These are phyloP conservation scores for Suncus etruscus DNA, from an alignment of 2,113 vertebrate genomes.

Conservation along the genomic window DNA sequence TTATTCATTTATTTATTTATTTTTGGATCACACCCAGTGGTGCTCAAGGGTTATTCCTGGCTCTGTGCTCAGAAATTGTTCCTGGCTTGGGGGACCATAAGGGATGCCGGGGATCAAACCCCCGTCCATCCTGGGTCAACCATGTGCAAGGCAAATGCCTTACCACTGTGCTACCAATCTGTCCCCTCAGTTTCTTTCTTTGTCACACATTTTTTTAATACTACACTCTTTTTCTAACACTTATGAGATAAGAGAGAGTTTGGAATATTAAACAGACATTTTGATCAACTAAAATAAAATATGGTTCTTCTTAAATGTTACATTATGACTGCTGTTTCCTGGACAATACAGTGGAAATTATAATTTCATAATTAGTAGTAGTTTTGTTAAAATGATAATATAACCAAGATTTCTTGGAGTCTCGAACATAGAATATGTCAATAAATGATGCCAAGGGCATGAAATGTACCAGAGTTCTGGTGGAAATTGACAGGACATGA, in stretches of 20 bases:
- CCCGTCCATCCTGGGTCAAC: no score
- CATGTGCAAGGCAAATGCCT: no score
- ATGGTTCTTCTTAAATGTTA: neutral
- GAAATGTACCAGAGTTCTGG: no score
- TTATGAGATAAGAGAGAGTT: neutral
- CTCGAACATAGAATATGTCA: neutral
- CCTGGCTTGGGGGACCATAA: no score
- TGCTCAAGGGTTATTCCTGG: no score
- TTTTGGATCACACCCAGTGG: no score
- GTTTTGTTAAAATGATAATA: neutral
- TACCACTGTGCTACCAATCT: no score
- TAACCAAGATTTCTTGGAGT: neutral
- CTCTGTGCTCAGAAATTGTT: no score
- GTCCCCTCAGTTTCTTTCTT: neutral
- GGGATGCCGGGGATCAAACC: no score
- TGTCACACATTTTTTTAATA: neutral
- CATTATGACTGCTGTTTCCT: neutral
- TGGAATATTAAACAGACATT: conserved; percentile 14
- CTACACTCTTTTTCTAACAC: neutral
- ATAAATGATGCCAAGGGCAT: neutral
- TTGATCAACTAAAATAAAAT: conserved; percentile 37
- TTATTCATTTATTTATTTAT: no score
- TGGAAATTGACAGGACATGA: neutral
- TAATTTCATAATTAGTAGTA: neutral
- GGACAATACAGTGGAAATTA: neutral